Evolutionary conservation across 2,888 invertebrate genomes (phyloP), one percentile per base, ranked within the genome.

Genomic region (Pyrrhia umbra): DNA sequence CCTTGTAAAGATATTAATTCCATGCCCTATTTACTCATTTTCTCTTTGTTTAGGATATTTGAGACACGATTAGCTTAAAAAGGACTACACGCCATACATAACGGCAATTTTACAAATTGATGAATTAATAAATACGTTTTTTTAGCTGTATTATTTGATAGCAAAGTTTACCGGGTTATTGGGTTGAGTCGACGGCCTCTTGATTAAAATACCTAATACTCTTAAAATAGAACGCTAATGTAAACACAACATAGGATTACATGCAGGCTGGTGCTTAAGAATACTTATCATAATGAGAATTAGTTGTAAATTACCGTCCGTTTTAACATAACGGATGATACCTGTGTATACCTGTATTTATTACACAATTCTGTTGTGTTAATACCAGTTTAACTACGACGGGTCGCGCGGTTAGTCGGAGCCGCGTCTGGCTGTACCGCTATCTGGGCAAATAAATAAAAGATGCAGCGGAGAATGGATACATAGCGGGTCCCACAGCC

Each of bases 361-460:
- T 88, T 85, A 84, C 80, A 85, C 77, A 85, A 82, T 83, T 82
- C 81, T 81, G 81, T 85, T 86, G 85, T 86, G 85, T 87, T 86
- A 87, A 89, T 91, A 91, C 93, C 91, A 92, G 93, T 93, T 92
- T 90, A 86, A 86, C 87, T 77, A 84, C 84, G 84, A 81, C 85
- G 77, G 81, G 88, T 88, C 87, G 86, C 84, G 86, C 85, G 88
- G 88, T 88, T 81, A 83, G 81, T 81, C 80, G 80, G 70, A 77
- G 82, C 79, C 72, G 85, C 88, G 85, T 75, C 84, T 84, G 83
- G 82, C 86, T 90, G 89, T 94, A 94, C 94, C 94, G 95, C 95
- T 95, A 94, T 94, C 90, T 92, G 87, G 79, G 90, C 88, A 85
- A 93, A 93, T 94, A 94, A 93, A 94, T 94, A 94, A 94, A 92